A percentile compares a stretch with the other conserved stretches of the same genome.
Conservation (phyloP, 1,140 invertebrate genomes). For the Arion vulgaris region DNA sequence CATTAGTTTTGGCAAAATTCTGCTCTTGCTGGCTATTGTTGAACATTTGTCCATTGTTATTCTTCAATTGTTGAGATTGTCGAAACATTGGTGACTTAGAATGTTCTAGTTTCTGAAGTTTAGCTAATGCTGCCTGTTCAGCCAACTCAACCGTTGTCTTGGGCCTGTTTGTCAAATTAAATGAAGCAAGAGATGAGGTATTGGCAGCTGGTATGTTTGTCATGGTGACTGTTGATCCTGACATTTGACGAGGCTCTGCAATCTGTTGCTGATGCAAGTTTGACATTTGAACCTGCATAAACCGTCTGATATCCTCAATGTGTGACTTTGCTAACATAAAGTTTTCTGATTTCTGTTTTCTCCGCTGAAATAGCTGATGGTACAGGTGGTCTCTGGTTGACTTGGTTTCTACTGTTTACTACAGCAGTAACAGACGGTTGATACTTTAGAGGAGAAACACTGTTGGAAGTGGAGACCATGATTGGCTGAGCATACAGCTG, state of each 20-base stretch:
- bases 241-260: conserved; percentile 21
- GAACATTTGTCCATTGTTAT: neutral
- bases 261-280: neutral
- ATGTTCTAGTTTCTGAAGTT: neutral
- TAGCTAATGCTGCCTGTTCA: conserved; percentile 22
- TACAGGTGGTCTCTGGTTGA: neutral
- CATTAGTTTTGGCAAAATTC: neutral
- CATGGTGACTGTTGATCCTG: conserved; percentile 27
- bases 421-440: neutral
- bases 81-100: neutral
- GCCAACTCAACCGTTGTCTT: conserved; percentile 33
- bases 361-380: neutral
- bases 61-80: neutral
- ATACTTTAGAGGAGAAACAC: neutral
- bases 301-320: conserved; percentile 5
- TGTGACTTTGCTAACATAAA: conserved; percentile 18
- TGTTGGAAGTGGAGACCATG: neutral
- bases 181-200: neutral
- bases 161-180: neutral
- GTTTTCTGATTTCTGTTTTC: conserved; percentile 16
- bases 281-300: conserved; percentile 37
- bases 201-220: neutral
- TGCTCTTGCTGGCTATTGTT: neutral
- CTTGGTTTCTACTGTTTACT: neutral
- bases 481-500: conserved; percentile 35